Evolutionary conservation across 2,888 invertebrate species (phyloP).

Genomic region (Malthinus flaveolus): DNA sequence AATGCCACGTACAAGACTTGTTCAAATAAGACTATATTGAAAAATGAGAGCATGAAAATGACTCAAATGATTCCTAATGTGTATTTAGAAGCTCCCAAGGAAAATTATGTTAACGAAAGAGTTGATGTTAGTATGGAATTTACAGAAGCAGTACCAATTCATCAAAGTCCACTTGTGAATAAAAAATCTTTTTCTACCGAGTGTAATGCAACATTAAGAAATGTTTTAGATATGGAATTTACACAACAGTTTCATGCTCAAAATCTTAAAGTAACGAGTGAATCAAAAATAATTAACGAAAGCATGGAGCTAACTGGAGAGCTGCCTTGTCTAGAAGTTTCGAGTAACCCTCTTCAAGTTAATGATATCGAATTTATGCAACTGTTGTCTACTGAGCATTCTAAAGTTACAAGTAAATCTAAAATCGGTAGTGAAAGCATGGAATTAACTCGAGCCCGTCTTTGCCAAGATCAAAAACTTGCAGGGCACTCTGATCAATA

Average conservation of each 20-base stretch:
- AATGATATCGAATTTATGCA: background rate
- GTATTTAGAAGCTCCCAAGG: no score
- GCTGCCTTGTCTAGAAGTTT: background rate
- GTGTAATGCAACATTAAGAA: background rate
- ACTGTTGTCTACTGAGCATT: background rate
- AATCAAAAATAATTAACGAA: background rate
- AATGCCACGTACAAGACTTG: background rate
- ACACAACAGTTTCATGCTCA: background rate
- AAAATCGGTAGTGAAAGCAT: background rate
- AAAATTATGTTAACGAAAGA: no score
- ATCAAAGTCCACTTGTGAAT: no score
- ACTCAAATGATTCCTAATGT: background rate
- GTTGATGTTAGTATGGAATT: no score
- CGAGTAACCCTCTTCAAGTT: background rate
- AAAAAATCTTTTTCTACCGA: no score
- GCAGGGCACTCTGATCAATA: background rate
- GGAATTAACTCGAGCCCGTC: background rate
- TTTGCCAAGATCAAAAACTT: background rate
- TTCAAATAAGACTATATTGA: background rate
- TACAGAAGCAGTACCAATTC: no score
- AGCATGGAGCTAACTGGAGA: slow-evolving; percentile 9
- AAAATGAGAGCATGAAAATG: slow-evolving; percentile 1
- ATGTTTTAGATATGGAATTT: background rate
- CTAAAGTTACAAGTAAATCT: background rate
- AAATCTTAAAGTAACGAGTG: background rate